Percentiles rank a stretch among this genome's conserved stretches.
phyloP scores from a whole-genome alignment of 1,140 invertebrate genomes.

The Papilio polytes region DNA sequence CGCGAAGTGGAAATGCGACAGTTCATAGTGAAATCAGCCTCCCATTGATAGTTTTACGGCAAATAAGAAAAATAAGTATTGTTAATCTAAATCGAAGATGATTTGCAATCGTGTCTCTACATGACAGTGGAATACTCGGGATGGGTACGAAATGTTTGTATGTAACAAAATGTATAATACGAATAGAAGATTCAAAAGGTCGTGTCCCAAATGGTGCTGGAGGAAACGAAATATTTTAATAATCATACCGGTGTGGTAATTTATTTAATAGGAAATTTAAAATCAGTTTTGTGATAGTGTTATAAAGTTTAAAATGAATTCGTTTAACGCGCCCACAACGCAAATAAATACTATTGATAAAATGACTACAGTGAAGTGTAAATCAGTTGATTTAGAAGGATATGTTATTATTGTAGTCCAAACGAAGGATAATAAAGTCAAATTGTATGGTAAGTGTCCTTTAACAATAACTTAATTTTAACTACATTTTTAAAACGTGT shows the following conservation, averaged over 20 bases:
- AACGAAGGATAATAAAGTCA: conserved; percentile 96
- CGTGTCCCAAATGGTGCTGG: conserved; percentile 77
- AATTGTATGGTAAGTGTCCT: conserved; percentile 94
- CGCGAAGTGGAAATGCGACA: conserved; percentile 50
- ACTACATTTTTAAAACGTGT: background rate
- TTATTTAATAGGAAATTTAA: conserved; percentile 40
- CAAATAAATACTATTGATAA: conserved; percentile 78
- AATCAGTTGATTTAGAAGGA: conserved; percentile 94
- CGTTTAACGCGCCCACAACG: conserved; percentile 77
- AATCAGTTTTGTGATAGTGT: conserved; percentile 25
- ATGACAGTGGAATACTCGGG: background rate
- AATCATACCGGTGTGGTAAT: conserved; percentile 6
- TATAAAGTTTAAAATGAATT: conserved; percentile 70
- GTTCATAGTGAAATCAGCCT: conserved; percentile 53
- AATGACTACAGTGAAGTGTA: conserved; percentile 82
- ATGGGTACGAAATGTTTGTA: conserved; percentile 50
- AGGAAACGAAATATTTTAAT: conserved; percentile 62
- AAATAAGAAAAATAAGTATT: conserved; percentile 46
- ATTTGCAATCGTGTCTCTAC: background rate
- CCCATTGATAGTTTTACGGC: conserved; percentile 49
- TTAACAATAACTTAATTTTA: background rate
- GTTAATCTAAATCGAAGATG: conserved; percentile 19
- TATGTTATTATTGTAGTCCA: conserved; percentile 98
- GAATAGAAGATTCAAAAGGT: conserved; percentile 51
- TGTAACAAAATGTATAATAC: conserved; percentile 57